Evolutionary conservation across 1,140 invertebrate species (phyloP).

Genomic region (Acromyrmex heyeri): DNA sequence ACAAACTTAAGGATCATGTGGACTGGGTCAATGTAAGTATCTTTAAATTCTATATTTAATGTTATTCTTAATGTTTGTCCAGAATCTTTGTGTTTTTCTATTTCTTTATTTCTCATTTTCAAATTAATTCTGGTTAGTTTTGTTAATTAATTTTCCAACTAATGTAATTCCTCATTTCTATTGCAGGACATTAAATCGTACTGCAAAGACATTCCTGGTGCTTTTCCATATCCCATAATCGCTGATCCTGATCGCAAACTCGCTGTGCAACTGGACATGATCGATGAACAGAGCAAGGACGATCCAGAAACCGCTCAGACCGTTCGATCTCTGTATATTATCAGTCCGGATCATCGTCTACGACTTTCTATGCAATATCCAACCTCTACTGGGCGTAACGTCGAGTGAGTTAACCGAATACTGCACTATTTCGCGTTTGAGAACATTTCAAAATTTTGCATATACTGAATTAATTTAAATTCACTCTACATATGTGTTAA

Average conservation of each 20-base stretch:
- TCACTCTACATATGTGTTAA: background rate
- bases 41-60: background rate
- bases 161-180: slow-evolving; percentile 1
- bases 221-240: slow-evolving; percentile 96
- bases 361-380: slow-evolving; percentile 96
- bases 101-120: background rate
- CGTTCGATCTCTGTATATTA: slow-evolving; percentile 94
- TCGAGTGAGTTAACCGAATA: slow-evolving; percentile 90
- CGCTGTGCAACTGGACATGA: slow-evolving; percentile 94
- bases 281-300: slow-evolving; percentile 90
- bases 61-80: background rate
- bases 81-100: background rate
- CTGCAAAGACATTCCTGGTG: slow-evolving; percentile 89
- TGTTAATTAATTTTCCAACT: slow-evolving; percentile 1
- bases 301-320: slow-evolving; percentile 91
- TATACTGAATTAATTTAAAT: slow-evolving; percentile 1
- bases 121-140: slow-evolving; percentile 6
- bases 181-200: slow-evolving; percentile 92
- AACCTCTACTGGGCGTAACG: slow-evolving; percentile 96
- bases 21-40: slow-evolving; percentile 92
- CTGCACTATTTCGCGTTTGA: slow-evolving; percentile 1
- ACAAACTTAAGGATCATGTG: slow-evolving; percentile 92
- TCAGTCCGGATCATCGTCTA: slow-evolving; percentile 95
- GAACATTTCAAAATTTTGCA: background rate
- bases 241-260: slow-evolving; percentile 93